Percentiles rank a stretch among this genome's conserved stretches.
Evolutionary conservation across 2,797 vertebrate genomes (phyloP).

Genomic region (Galaxias olidus): DNA sequence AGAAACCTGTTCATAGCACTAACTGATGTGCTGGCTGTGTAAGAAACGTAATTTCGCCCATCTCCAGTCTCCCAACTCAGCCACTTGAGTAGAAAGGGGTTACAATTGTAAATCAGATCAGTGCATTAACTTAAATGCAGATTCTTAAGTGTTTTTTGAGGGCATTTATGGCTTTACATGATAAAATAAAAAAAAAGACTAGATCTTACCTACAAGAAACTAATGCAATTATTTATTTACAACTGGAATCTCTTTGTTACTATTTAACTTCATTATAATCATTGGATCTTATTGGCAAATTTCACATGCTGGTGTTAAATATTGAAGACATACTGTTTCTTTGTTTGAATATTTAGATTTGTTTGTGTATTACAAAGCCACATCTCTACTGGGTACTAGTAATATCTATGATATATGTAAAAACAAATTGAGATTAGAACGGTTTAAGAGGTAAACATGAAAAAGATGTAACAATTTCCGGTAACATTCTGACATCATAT

Average conservation of each 20-base stretch:
- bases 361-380: not conserved
- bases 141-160: not conserved
- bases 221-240: too few relatives aligned
- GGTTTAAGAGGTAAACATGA: conserved; percentile 5
- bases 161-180: too few relatives aligned
- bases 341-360: too few relatives aligned
- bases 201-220: too few relatives aligned
- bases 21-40: conserved; percentile 47
- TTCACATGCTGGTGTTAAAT: too few relatives aligned
- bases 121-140: not conserved
- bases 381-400: not conserved
- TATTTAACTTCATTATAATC: too few relatives aligned
- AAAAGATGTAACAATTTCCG: too few relatives aligned
- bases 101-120: conserved; percentile 19
- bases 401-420: not conserved
- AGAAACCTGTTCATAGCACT: conserved; percentile 65
- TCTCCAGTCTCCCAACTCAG: conserved; percentile 43
- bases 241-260: too few relatives aligned
- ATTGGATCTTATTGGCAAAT: too few relatives aligned
- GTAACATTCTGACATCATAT: not conserved
- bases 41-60: conserved; percentile 28
- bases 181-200: too few relatives aligned
- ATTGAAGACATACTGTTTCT: too few relatives aligned
- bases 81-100: conserved; percentile 23
- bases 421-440: too few relatives aligned